Evolutionary conservation across 2,113 vertebrate species (phyloP), one percentile per base, ranked within the genome.

Genomic region (Halcyon senegalensis): DNA sequence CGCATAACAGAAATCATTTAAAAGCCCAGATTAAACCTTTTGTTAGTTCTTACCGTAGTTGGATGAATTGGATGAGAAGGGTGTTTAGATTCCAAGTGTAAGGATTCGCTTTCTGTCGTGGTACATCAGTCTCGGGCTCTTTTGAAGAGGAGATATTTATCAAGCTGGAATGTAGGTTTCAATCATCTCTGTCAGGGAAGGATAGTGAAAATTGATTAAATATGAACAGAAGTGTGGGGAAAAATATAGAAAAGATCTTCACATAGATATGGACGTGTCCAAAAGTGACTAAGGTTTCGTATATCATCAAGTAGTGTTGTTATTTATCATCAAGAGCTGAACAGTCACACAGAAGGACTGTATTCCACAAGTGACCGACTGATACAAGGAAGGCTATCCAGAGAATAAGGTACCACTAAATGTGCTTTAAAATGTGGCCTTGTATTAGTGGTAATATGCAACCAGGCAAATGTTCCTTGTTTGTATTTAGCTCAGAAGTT

Each of bases 261-360:
- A 31, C 25, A 33, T 7, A 64, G 23, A 56, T 43, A 66, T 3
- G 0, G 1, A 21, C 10, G 9, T 64, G 28, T 80, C 37, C 1
- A 3, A 7, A n/a, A 23, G 13, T 68, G 27, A 41, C 25, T 60
- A 1, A 68, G 68, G 11, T 86, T 64, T 60, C 23, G 41, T 46
- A 30, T 50, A 68, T 75, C 13, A 59, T 30, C 21, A 18, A 62
- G 80, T 2, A 48, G 23, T 53, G 4, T 30, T 51, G 16, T 48
- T 62, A 70, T 74, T 78, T 62, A 48, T 63, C 37, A 96, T n/a
- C 23, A 67, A 59, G 16, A 79, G 5, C 66, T 24, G 64, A 72
- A 44, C 10, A 63, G n/a, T 48, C 25, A 44, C 48, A 43, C 5
- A 55, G 46, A 72, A 74, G 50, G 15, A 62, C 5, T 7, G 30